Conservation (phyloP, 2,888 invertebrate genomes). For the Lissocephala sabroskyi region DNA sequence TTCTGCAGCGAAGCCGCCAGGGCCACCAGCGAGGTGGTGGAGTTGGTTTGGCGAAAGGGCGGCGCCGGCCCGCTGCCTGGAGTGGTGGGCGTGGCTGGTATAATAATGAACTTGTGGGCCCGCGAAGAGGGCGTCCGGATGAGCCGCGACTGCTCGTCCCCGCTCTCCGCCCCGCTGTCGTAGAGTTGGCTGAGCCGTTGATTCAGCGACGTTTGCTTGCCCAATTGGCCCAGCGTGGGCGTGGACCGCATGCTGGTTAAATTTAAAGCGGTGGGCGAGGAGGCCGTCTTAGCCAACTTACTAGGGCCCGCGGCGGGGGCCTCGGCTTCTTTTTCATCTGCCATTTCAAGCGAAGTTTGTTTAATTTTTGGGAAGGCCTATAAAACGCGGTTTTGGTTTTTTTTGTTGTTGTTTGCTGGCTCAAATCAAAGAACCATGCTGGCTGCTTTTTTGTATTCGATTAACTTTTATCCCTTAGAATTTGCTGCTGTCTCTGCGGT, state of each 20-base stretch:
- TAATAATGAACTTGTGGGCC: slow-evolving; percentile 69
- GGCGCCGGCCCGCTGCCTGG: slow-evolving; percentile 15
- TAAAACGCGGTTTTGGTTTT: slow-evolving; percentile 17
- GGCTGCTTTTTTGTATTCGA: slow-evolving; percentile 25
- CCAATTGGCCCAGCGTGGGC: slow-evolving; percentile 42
- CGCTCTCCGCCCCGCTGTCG: slow-evolving; percentile 67
- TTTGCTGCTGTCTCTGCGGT: slow-evolving; percentile 30
- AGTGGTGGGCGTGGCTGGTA: slow-evolving; percentile 61
- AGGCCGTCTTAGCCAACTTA: slow-evolving; percentile 38
- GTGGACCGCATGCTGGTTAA: slow-evolving; percentile 29
- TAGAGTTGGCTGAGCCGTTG: slow-evolving; percentile 64
- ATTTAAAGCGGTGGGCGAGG: slow-evolving; percentile 47
- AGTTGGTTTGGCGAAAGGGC: slow-evolving; percentile 52
- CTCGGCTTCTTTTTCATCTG: slow-evolving; percentile 10
- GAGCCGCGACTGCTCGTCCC: slow-evolving; percentile 67
- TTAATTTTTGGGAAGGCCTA: background rate
- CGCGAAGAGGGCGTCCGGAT: slow-evolving; percentile 63
- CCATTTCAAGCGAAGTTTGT: no score
- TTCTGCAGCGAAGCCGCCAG: slow-evolving; percentile 45
- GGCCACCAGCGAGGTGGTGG: slow-evolving; percentile 54
- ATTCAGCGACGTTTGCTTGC: slow-evolving; percentile 34
- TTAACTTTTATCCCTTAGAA: slow-evolving; percentile 49
- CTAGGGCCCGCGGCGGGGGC: background rate
- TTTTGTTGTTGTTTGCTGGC: slow-evolving; percentile 14
- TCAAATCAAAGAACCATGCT: slow-evolving; percentile 47